Evolutionary conservation across 1,140 invertebrate species (phyloP), one percentile per base, ranked within the genome.

Genomic region (Drosophila kepulauana): DNA sequence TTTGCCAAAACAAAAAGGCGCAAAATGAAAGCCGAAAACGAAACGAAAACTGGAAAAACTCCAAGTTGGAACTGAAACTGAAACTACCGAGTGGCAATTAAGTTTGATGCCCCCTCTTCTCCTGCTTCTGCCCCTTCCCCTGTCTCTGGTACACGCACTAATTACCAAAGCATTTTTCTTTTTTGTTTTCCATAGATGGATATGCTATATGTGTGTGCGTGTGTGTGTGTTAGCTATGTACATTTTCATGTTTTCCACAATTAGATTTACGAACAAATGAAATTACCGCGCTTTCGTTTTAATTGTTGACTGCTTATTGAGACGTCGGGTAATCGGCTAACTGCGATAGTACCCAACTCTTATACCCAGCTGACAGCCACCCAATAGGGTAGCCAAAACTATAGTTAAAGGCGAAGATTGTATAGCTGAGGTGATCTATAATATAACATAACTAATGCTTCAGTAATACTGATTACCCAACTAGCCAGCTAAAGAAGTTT

Each of bases 201-300:
- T 45, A 6, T 66, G 7, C 43, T 10, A 20, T 20, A 11, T 45
- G 45, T 66, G 30, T 45, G 16, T 48, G 38, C n/a, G 20, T 48
- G 35, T 48, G 43, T 67, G 25, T 54, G 28, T 30, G 25, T 15
- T 15, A 28, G 20, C 7, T 69, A 16, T 74, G 30, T 45, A 25
- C 30, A 49, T 65, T 70, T 70, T 33, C 48, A 86, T 78, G 72
- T 77, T 87, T 87, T 79, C 65, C 64, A 88, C 80, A 89, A 89
- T 89, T 89, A 81, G 81, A 89, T 89, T 89, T 85, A 89, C 70
- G 78, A 48, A 89, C 81, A 89, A 89, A 89, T 89, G 81, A 89
- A 89, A 89, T 89, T 89, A 89, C 85, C 70, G 82, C 66, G 85
- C 80, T 88, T 85, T 91, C 88, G 81, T 85, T 91, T 87, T 91